Evolutionary conservation across 1,140 invertebrate genomes (phyloP).

Genomic region (Pseudomyrmex gracilis): DNA sequence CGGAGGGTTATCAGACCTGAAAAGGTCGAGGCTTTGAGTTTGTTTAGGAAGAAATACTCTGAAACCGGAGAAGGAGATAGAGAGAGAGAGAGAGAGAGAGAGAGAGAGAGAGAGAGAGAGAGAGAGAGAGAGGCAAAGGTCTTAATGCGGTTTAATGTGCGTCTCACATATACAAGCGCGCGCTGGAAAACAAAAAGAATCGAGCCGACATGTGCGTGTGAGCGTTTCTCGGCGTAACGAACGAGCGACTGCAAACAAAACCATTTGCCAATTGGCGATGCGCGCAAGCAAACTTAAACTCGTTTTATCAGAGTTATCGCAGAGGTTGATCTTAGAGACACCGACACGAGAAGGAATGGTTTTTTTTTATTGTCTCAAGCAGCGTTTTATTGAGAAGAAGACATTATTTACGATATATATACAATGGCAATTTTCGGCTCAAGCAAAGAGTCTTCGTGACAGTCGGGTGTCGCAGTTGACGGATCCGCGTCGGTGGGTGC

Average conservation of each 20-base stretch:
- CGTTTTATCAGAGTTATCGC: constrained; percentile 58
- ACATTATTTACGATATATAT: constrained; percentile 3
- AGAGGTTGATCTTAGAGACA: neutral
- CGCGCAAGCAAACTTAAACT: constrained; percentile 58
- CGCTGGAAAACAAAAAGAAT: neutral
- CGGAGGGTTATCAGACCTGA: constrained; percentile 57
- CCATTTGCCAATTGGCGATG: constrained; percentile 70
- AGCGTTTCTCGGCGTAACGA: constrained; percentile 32
- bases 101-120: neutral
- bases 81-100: neutral
- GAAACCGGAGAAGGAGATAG: neutral
- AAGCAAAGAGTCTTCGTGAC: constrained; percentile 1
- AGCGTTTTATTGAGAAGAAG: constrained; percentile 13
- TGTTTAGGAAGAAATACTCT: neutral
- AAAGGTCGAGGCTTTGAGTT: constrained; percentile 49
- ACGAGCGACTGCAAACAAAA: constrained; percentile 64
- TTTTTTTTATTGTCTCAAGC: neutral
- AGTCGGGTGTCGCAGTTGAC: neutral
- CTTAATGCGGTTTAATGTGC: neutral
- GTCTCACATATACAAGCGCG: neutral
- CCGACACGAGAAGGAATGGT: neutral
- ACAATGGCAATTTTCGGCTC: neutral
- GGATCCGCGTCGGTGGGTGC: constrained; percentile 10
- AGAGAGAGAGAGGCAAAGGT: neutral
- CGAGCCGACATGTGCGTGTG: neutral